Evolutionary conservation across 2,113 vertebrate genomes (phyloP).

Genomic region (pig (Sus scrofa)): T2T-Sscrofa CM000812.6:281586001-281586500

Average conservation of each 20-base stretch:
- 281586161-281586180: background rate
- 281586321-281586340: background rate
- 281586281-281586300: background rate
- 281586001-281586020: background rate
- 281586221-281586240: background rate
- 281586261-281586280: background rate
- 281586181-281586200: background rate
- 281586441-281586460: background rate
- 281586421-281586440: background rate
- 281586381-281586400: background rate
- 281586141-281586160: background rate
- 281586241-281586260: background rate
- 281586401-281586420: background rate
- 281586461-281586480: background rate
- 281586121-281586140: background rate
- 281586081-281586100: background rate
- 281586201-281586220: background rate
- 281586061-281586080: background rate
- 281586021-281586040: background rate
- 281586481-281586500: too few species aligned
- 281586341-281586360: background rate
- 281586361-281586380: background rate
- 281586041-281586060: background rate
- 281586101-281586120: rapidly evolving
- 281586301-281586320: background rate